Evolutionary conservation across 2,888 invertebrate genomes (phyloP).

Genomic region (Dorcus parallelipipedus): DNA sequence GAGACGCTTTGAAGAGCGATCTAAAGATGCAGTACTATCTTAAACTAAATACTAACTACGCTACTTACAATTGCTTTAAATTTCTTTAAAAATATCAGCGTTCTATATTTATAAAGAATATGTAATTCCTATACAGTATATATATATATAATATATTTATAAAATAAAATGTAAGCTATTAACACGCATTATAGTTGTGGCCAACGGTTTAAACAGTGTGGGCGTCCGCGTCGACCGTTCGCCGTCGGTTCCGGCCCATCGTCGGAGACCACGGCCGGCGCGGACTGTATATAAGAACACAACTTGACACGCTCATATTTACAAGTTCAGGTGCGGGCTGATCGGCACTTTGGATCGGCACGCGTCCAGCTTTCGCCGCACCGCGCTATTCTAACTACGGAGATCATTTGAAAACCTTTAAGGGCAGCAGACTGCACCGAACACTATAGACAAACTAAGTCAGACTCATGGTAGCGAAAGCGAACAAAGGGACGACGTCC

Average conservation of each 20-base stretch:
- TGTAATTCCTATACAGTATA: slow-evolving; percentile 22
- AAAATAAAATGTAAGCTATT: slow-evolving; percentile 40
- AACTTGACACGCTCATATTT: slow-evolving; percentile 30
- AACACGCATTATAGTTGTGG: slow-evolving; percentile 34
- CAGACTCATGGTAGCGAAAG: slow-evolving; percentile 44
- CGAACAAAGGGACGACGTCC: slow-evolving; percentile 40
- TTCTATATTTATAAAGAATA: slow-evolving; percentile 28
- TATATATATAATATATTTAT: slow-evolving; percentile 20
- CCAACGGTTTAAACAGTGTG: slow-evolving; percentile 21
- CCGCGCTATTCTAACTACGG: slow-evolving; percentile 48
- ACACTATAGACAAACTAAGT: slow-evolving; percentile 31
- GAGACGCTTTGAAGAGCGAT: slow-evolving; percentile 51
- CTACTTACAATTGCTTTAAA: slow-evolving; percentile 47
- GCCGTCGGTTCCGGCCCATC: slow-evolving; percentile 13
- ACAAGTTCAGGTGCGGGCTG: slow-evolving; percentile 44
- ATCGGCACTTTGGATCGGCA: slow-evolving; percentile 38
- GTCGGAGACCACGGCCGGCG: slow-evolving; percentile 13
- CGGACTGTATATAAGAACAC: slow-evolving; percentile 22
- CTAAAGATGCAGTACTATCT: slow-evolving; percentile 38
- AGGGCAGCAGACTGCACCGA: slow-evolving; percentile 36
- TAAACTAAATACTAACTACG: slow-evolving; percentile 31
- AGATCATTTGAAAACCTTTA: slow-evolving; percentile 50
- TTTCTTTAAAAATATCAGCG: slow-evolving; percentile 47
- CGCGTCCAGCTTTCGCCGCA: slow-evolving; percentile 44
- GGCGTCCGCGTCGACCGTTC: neutral